These are phyloP conservation scores for Caranx melampygus DNA, from an alignment of 2,113 vertebrate species.

Conservation along the genomic window DNA sequence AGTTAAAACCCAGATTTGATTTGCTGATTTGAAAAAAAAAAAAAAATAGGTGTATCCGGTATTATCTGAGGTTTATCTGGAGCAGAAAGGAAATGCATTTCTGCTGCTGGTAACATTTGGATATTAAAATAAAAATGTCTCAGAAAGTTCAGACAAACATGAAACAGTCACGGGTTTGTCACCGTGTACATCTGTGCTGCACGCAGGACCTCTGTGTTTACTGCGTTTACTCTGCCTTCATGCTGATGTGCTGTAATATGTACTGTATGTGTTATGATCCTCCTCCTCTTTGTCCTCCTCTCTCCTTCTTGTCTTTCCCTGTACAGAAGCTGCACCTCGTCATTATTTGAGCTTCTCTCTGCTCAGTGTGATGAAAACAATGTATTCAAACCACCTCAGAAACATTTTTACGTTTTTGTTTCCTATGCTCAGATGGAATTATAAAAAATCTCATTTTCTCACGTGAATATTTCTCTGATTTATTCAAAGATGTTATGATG, in stretches of 20 bases:
- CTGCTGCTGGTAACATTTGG: not conserved
- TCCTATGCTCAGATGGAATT: not conserved
- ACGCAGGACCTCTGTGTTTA: too few species aligned
- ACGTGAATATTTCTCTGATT: not conserved
- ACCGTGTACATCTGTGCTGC: too few species aligned
- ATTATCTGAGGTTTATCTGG: not conserved
- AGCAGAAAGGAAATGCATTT: not conserved
- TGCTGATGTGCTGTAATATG: not conserved
- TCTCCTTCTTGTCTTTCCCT: too few species aligned
- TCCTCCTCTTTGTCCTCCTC: not conserved
- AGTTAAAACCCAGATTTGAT: conserved; percentile 4
- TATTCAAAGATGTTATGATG: not conserved
- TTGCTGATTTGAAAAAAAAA: too few species aligned
- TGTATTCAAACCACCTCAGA: not conserved
- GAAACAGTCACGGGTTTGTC: not conserved
- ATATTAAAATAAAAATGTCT: not conserved
- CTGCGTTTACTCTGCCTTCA: too few species aligned
- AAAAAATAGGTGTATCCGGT: not conserved
- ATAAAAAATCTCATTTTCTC: not conserved
- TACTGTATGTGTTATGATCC: not conserved
- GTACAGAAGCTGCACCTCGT: not conserved
- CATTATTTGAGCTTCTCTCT: not conserved
- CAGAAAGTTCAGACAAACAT: not conserved
- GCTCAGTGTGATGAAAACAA: not conserved
- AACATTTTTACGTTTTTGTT: not conserved